These are phyloP conservation scores for Gordius sp. DNA, from an alignment of 2,888 invertebrate species.

Conservation along the genomic window DNA sequence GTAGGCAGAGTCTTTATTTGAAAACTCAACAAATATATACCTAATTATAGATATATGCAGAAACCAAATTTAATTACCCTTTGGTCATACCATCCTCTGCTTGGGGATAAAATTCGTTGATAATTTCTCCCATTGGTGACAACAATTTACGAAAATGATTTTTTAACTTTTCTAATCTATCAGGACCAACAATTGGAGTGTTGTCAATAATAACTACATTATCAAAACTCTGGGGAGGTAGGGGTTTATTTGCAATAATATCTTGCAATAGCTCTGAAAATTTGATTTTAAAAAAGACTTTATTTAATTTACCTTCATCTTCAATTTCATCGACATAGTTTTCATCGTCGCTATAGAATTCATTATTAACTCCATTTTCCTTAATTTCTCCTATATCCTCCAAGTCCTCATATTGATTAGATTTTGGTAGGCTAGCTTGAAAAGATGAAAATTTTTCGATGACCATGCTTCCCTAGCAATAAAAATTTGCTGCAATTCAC, in stretches of 20 bases:
- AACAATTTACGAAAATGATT: not conserved
- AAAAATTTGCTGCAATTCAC: too few relatives aligned
- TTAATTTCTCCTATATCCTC: conserved; percentile 8
- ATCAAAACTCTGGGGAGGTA: not conserved
- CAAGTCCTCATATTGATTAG: conserved; percentile 10
- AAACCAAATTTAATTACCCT: not conserved
- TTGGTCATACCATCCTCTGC: not conserved
- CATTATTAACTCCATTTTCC: not conserved
- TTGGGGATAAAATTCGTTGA: not conserved
- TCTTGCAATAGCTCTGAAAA: not conserved
- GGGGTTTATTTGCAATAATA: not conserved
- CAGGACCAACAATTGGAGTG: not conserved
- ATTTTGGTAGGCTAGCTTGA: not conserved
- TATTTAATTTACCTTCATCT: conserved; percentile 7
- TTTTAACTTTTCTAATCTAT: not conserved
- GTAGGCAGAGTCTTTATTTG: not conserved
- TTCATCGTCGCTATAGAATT: not conserved
- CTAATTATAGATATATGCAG: not conserved
- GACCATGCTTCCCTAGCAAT: too few relatives aligned
- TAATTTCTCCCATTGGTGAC: not conserved
- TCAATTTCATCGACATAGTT: conserved; percentile 2
- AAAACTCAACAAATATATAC: not conserved
- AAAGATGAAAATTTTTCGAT: too few relatives aligned
- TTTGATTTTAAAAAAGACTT: too few relatives aligned
- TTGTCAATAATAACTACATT: conserved; percentile 3